These are phyloP conservation scores for Pocillopora grandis DNA, from an alignment of 92 coral and sea anemone genomes.

Conservation along the genomic window DNA sequence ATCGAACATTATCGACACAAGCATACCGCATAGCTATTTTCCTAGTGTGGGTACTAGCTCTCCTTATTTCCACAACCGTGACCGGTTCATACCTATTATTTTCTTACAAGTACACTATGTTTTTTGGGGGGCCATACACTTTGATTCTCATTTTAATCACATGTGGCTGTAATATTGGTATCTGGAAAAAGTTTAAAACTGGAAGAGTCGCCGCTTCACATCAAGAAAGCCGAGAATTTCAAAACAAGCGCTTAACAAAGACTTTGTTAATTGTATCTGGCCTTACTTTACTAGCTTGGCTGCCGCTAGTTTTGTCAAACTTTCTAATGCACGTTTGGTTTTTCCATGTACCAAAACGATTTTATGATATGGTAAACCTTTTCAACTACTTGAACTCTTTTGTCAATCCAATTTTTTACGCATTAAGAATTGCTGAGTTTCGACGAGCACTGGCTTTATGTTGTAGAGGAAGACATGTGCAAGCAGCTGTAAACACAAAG, in stretches of 20 bases:
- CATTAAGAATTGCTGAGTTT: slow-evolving; percentile 3
- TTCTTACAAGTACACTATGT: too few species aligned
- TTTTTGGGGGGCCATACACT: too few species aligned
- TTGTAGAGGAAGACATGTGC: neutral
- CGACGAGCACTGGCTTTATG: neutral
- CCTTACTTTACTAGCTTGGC: neutral
- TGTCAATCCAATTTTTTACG: neutral
- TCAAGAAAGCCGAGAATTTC: neutral
- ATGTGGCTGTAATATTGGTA: neutral
- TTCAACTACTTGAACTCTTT: neutral
- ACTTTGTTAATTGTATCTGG: neutral
- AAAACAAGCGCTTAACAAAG: neutral
- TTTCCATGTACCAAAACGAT: neutral
- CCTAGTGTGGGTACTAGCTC: too few species aligned
- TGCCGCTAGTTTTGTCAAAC: neutral
- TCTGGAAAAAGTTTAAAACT: neutral
- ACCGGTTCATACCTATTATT: too few species aligned
- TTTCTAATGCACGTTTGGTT: neutral
- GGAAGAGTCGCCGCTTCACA: neutral
- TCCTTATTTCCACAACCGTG: too few species aligned
- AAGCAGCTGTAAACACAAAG: neutral
- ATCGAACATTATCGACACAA: too few species aligned
- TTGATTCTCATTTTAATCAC: too few species aligned
- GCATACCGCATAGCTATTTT: too few species aligned
- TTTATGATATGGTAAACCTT: neutral